Evolutionary conservation across 2,888 invertebrate genomes (phyloP).

Genomic region (Lasioglossum figueresi): DNA sequence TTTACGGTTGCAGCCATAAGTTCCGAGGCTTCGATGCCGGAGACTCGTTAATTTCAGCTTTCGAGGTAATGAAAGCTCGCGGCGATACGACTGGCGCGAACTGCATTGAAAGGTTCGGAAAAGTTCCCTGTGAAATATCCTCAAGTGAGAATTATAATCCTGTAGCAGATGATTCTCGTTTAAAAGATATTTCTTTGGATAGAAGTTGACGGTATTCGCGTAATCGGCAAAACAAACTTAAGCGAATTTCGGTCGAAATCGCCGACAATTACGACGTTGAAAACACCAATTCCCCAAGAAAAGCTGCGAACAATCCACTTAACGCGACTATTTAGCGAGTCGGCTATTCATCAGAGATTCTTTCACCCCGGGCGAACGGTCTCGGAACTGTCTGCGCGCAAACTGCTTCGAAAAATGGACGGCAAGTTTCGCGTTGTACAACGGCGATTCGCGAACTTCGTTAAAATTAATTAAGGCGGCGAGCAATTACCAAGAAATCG

Average conservation of each 20-base stretch:
- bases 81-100: neutral
- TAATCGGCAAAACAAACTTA: neutral
- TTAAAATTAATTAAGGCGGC: conserved; percentile 36
- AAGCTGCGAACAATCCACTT: conserved; percentile 1
- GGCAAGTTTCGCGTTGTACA: neutral
- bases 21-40: neutral
- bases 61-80: neutral
- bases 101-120: neutral
- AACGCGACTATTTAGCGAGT: neutral
- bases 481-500: conserved; percentile 30
- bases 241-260: too few relatives aligned
- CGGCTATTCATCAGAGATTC: conserved; percentile 4
- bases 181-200: neutral
- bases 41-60: neutral
- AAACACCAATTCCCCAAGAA: neutral
- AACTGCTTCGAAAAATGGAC: conserved; percentile 1
- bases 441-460: conserved; percentile 16
- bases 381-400: neutral
- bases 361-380: neutral
- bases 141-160: neutral
- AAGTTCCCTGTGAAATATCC: neutral
- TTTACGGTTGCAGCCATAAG: neutral
- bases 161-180: neutral
- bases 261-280: neutral
- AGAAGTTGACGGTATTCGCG: neutral